Evolutionary conservation across 2,113 vertebrate species (phyloP), one percentile per base, ranked within the genome.

Genomic region (Leptodactylus fuscus): DNA sequence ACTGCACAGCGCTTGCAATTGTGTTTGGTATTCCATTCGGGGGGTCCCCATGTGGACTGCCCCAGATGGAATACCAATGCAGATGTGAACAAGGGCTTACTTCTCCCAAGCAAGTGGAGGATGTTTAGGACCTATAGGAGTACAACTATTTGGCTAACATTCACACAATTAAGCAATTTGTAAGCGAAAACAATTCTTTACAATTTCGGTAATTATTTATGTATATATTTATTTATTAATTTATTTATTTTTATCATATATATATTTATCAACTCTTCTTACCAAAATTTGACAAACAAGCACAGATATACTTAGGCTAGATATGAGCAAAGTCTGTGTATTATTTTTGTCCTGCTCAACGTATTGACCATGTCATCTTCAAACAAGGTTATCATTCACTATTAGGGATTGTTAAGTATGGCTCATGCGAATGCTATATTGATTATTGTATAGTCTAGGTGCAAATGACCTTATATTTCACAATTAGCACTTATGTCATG

Each of bases 391-490:
- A 71, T 71, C 69, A 41, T 41, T 38, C 65, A 38, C 32, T 22
- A 69, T 69, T 38, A 69, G 65, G 6, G 20, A 5, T 9, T 38
- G 65, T 22, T 69, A 69, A 69, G 16, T 38, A 22, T 36, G 34
- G 65, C 65, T 69, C 18, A 22, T 36, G 65, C 38, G 34, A 36
- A 22, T 10, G 29, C 34, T 69, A 34, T 69, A 69, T 69, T 38
- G 65, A 73, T 73, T 73, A 44, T 73, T 73, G 29, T 24, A 46
- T 27, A 24, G 36, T 73, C 70, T 73, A 1, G 20, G 38, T 24
- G 36, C 46, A 41, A 46, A 73, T 73, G 9, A 73, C 70, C 38
- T 73, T 13, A 73, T 41, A 73, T 73, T 73, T 73, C 70, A 76
- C 48, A 51, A 27, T 76, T 49, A 76, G 46, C 70, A 46, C 34